Evolutionary conservation across 2,797 vertebrate genomes (phyloP), one percentile per base, ranked within the genome.

Genomic region (Muscicapa comitata): DNA sequence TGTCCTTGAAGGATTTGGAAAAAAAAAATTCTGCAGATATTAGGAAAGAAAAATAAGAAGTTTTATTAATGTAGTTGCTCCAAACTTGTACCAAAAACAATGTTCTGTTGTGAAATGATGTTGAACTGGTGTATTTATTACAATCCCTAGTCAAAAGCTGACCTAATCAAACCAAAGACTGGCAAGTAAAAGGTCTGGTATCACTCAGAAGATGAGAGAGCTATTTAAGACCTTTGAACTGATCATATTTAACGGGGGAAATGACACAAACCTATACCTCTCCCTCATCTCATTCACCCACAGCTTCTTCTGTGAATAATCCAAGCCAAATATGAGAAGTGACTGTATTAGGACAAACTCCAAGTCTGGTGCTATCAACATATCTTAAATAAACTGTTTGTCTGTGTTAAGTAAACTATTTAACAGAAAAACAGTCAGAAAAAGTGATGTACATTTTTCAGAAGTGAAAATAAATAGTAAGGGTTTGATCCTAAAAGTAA

Each of bases 311-410:
- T 68, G 84, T 73, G 86, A 91, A 65, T 1, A 95, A 28, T 47
- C 66, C 90, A 93, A 96, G 63, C 29, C 42, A 93, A 95, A 92
- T 53, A 88, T 5, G n/a, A 94, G 59, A 93, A 79, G 28, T 12
- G 50, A 33, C 66, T 50, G 31, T 42, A 51, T 38, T 51, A 82
- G 66, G 42, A 94, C 48, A 87, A 93, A 82, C 67, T 89, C 74
- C 83, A 77, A 89, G 73, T 33, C 50, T 67, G 53, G 55, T 31
- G 26, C 48, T 88, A 93, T 70, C 90, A 92, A 66, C 63, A 70
- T 63, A 88, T 51, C 93, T 88, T 90, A 90, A 95, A 92, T 42
- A 90, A 93, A 93, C 68, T 65, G 53, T 61, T 87, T 84, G 48
- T 50, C 63, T 66, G 17, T 12, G 51, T 54, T 80, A 71, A 75